A percentile compares a stretch with the other conserved stretches of the same genome.
Conservation (phyloP, 2,113 vertebrate genomes). For the Macrotus californicus region DNA sequence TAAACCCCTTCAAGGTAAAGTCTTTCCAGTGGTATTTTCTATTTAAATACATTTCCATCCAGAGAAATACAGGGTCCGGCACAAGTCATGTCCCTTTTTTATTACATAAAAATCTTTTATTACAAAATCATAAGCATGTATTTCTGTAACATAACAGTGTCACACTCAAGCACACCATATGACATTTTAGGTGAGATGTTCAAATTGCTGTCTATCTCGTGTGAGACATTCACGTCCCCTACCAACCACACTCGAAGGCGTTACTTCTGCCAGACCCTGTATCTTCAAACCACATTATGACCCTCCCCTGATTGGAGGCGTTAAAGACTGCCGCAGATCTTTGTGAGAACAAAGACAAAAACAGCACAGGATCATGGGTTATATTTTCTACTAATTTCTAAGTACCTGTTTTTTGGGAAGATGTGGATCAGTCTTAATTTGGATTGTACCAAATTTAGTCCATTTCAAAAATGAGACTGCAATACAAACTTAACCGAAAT, state of each 20-base stretch:
- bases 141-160: no score
- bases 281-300: neutral
- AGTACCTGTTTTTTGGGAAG: conserved; percentile 7
- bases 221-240: no score
- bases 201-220: no score
- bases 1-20: conserved; percentile 96
- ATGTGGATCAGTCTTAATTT: neutral
- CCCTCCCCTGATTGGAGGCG: neutral
- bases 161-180: no score
- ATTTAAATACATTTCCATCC: neutral
- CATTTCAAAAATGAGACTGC: neutral
- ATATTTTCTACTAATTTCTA: neutral
- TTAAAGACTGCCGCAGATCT: neutral
- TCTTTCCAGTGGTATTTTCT: conserved; percentile 48
- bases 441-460: conserved; percentile 14
- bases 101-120: no score
- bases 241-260: no score
- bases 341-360: neutral
- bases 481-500: neutral
- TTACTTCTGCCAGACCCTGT: no score
- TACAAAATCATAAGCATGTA: no score
- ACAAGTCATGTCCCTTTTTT: no score
- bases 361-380: neutral
- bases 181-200: no score
- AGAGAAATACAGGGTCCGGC: neutral